Evolutionary conservation across 2,797 vertebrate genomes (phyloP), one percentile per base, ranked within the genome.

Genomic region (Enteromius fasciolatus): DNA sequence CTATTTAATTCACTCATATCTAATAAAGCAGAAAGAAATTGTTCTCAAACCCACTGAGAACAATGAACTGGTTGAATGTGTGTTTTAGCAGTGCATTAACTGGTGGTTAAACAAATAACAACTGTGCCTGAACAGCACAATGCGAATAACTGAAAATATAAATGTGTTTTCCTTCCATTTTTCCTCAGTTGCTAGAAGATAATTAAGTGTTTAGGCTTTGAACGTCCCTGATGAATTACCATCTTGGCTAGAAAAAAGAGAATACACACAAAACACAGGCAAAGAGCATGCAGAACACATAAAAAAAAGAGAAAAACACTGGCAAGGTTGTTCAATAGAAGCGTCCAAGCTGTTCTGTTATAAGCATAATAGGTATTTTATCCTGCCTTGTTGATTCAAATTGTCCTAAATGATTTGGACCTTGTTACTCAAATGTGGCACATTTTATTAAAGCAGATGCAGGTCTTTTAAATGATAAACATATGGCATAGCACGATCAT

Each of bases 381-480:
- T 85, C 23, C 11, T 28, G 50, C 80, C 66, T 54, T 76, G 61
- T 84, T 76, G 67, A 73, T 80, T 88, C 68, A 78, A 72, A 86
- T 77, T 67, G 66, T 87, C 59, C 73, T 81, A 76, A 86, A 84
- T 83, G 70, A 74, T 87, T 80, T 87, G 73, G 81, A 79, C 85
- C 83, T 83, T 63, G 48, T 50, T 88, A 86, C 90, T 89, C 83
- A 89, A 90, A 89, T 81, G 78, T 86, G 83, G 77, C 78, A 78
- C 76, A 86, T 88, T 89, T 88, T 74, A 88, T 88, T 85, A 89
- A 87, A 88, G 83, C 67, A 63, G 83, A 52, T 5, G 78, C 75
- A 69, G 67, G 76, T 87, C 70, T 86, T 76, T 67, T 17, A 36
- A 76, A 59, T 31, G 79, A 68, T 52, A 86, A 36, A 67, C 33